phyloP scores from a whole-genome alignment of 2,888 invertebrate genomes.

The Lycaena phlaeas region DNA sequence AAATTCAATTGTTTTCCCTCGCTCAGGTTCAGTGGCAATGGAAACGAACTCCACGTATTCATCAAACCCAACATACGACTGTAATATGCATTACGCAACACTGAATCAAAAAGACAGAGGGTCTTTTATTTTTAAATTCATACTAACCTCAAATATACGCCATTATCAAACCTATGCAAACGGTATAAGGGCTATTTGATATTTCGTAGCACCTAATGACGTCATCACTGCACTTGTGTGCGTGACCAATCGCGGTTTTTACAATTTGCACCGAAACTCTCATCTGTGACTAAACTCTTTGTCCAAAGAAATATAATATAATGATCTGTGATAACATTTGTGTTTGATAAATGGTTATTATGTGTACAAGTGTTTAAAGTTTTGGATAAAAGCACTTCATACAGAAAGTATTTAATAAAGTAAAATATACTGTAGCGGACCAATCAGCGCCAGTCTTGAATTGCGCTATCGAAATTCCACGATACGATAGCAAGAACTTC shows the following conservation, averaged over 20 bases:
- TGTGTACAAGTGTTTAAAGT: too few relatives aligned
- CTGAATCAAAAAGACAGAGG: slow-evolving; percentile 59
- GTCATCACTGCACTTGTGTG: slow-evolving; percentile 62
- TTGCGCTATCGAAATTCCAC: too few relatives aligned
- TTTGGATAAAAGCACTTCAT: too few relatives aligned
- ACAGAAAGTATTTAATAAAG: too few relatives aligned
- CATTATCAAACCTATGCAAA: slow-evolving; percentile 25
- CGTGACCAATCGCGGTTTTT: slow-evolving; percentile 58
- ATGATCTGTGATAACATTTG: slow-evolving; percentile 12
- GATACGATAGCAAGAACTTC: too few relatives aligned
- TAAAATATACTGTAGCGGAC: too few relatives aligned
- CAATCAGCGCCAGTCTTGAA: too few relatives aligned
- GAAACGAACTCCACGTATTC: slow-evolving; percentile 32
- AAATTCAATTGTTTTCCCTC: too few relatives aligned
- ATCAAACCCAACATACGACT: slow-evolving; percentile 56
- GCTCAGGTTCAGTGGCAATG: too few relatives aligned
- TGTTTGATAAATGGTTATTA: neutral
- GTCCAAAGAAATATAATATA: slow-evolving; percentile 18
- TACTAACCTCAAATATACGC: slow-evolving; percentile 29
- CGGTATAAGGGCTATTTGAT: slow-evolving; percentile 12
- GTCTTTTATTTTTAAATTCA: slow-evolving; percentile 65
- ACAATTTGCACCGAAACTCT: slow-evolving; percentile 46
- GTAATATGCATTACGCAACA: slow-evolving; percentile 48
- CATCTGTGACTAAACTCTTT: slow-evolving; percentile 30
- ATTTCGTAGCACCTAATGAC: slow-evolving; percentile 31